Evolutionary conservation across 1,140 invertebrate species (phyloP).

Genomic region (Camponotus pennsylvanicus): DNA sequence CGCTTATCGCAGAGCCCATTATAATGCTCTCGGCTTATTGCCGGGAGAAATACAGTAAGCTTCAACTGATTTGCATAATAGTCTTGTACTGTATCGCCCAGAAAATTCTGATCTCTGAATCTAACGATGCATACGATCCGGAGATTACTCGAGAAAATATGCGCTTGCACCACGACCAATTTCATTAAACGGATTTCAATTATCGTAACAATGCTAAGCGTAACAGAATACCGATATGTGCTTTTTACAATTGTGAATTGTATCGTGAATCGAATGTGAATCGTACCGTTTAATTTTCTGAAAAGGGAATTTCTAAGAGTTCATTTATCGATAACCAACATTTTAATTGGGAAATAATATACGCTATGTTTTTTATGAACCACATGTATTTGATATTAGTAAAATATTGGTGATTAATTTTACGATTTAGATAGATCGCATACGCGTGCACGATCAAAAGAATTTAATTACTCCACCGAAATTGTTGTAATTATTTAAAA

Average conservation of each 20-base stretch:
- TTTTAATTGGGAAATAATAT: not conserved
- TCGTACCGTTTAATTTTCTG: not conserved
- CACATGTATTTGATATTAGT: not conserved
- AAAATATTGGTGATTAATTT: not conserved
- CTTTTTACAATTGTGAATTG: not conserved
- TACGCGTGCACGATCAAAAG: not conserved
- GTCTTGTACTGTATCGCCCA: slow-evolving; percentile 26
- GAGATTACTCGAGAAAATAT: not conserved
- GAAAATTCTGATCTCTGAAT: slow-evolving; percentile 27
- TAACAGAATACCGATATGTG: not conserved
- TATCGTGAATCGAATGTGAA: not conserved
- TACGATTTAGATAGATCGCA: not conserved
- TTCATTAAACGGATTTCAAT: slow-evolving; percentile 1
- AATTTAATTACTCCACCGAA: slow-evolving; percentile 15
- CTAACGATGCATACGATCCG: slow-evolving; percentile 4
- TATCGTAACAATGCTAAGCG: not conserved
- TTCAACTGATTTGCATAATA: slow-evolving; percentile 44
- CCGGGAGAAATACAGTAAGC: slow-evolving; percentile 43
- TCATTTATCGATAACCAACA: not conserved
- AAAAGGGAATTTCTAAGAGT: not conserved
- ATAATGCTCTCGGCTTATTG: slow-evolving; percentile 48
- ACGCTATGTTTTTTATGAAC: not conserved
- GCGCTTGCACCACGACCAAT: not conserved
- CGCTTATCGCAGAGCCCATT: slow-evolving; percentile 56
- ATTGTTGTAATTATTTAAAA: slow-evolving; percentile 23